Evolutionary conservation across 2,797 vertebrate genomes (phyloP).

Genomic region (Sciurus carolinensis): DNA sequence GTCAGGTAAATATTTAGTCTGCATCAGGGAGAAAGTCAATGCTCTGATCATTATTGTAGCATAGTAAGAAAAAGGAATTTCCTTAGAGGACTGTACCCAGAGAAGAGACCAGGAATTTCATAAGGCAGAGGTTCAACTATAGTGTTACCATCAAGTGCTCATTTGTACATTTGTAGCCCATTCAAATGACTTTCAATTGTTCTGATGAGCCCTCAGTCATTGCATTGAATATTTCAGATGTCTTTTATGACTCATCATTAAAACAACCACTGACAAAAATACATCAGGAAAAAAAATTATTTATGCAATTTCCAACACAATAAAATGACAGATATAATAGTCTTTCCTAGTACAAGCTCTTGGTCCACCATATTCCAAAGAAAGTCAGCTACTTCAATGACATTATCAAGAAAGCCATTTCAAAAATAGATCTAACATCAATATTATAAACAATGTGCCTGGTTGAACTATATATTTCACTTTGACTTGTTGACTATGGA

Average conservation of each 20-base stretch:
- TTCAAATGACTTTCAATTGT: background rate
- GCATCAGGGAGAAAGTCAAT: background rate
- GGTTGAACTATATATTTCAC: background rate
- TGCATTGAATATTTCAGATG: background rate
- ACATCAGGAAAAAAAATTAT: background rate
- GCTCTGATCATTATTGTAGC: background rate
- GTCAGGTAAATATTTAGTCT: background rate
- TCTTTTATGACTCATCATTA: background rate
- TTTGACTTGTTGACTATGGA: background rate
- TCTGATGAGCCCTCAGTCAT: background rate
- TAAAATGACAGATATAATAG: background rate
- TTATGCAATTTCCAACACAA: background rate
- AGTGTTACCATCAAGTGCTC: background rate
- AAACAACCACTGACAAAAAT: background rate
- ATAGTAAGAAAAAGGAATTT: background rate
- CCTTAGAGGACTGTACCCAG: background rate
- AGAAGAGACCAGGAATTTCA: background rate
- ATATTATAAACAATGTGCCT: background rate
- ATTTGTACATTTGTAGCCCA: background rate
- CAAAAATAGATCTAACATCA: background rate
- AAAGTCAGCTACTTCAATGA: background rate
- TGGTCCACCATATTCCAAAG: background rate
- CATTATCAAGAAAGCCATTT: background rate
- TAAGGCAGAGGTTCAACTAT: background rate
- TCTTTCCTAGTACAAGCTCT: background rate